Percentiles rank a stretch among this genome's conserved stretches.
phyloP scores from a whole-genome alignment of 2,888 invertebrate genomes.

The Drosophila mayaguana region DNA sequence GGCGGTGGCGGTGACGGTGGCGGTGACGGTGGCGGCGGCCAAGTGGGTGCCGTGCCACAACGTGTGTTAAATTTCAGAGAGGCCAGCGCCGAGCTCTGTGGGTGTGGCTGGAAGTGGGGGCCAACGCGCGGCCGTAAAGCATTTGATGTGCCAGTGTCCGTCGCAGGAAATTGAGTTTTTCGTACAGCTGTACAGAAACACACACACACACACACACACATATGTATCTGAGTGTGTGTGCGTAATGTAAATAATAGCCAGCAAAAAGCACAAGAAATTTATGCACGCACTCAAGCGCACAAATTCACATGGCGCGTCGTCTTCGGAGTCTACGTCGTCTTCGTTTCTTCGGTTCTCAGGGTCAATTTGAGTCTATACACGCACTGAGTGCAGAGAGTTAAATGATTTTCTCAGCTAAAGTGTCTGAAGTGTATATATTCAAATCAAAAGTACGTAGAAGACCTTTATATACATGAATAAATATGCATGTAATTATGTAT shows the following conservation, averaged over 20 bases:
- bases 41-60: conserved; percentile 41
- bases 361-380: conserved; percentile 46
- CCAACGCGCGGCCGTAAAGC: conserved; percentile 58
- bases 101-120: conserved; percentile 4
- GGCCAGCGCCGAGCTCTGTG: background rate
- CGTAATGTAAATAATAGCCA: conserved; percentile 67
- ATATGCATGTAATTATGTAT: no score
- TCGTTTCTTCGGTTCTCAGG: conserved; percentile 52
- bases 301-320: conserved; percentile 56
- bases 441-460: background rate
- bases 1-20: conserved; percentile 43
- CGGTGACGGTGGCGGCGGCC: conserved; percentile 34
- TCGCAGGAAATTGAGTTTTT: conserved; percentile 83
- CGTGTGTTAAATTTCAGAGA: conserved; percentile 72
- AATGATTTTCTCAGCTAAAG: background rate
- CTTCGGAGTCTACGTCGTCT: conserved; percentile 27
- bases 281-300: conserved; percentile 67
- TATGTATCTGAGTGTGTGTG: conserved; percentile 10
- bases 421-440: background rate
- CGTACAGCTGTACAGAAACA: conserved; percentile 41
- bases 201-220: background rate
- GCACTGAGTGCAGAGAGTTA: background rate
- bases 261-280: conserved; percentile 59
- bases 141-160: conserved; percentile 69
- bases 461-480: background rate